Conservation (phyloP, 2,113 vertebrate genomes). For the Alectura lathami region DNA sequence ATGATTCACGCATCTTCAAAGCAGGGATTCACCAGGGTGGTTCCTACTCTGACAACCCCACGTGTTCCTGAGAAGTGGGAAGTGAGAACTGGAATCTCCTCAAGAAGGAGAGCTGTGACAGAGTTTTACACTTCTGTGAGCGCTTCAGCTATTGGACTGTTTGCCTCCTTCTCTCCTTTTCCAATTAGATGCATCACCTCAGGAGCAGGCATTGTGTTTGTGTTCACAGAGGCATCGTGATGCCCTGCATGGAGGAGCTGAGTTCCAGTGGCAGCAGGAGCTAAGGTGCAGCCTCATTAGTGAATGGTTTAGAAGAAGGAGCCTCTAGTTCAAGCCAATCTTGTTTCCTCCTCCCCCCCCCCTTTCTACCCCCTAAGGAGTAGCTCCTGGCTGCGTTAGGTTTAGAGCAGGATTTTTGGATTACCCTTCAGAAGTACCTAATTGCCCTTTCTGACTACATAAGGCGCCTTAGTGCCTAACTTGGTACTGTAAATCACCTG, state of each 20-base stretch:
- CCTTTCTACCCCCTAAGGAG: background rate
- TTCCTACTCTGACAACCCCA: background rate
- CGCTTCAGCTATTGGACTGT: background rate
- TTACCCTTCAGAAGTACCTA: background rate
- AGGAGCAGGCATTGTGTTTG: background rate
- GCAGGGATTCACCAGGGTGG: background rate
- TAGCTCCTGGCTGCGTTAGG: background rate
- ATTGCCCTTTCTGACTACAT: background rate
- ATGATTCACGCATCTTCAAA: background rate
- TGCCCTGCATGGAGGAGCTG: background rate
- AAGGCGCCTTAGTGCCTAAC: background rate
- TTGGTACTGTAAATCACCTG: constrained; percentile 17
- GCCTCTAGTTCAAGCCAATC: background rate
- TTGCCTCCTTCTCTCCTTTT: background rate
- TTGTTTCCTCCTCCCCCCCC: background rate
- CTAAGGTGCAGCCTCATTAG: background rate
- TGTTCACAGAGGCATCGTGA: background rate
- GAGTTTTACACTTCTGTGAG: constrained; percentile 15
- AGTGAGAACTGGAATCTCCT: constrained; percentile 34
- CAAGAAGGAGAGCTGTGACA: background rate
- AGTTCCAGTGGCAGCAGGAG: background rate
- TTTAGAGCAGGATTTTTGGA: constrained; percentile 11
- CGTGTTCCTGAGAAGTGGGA: background rate
- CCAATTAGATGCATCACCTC: background rate
- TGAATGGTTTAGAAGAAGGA: background rate